A percentile compares a stretch with the other conserved stretches of the same genome.
Conservation (phyloP, 2,113 vertebrate genomes). For the Propithecus coquereli region DNA sequence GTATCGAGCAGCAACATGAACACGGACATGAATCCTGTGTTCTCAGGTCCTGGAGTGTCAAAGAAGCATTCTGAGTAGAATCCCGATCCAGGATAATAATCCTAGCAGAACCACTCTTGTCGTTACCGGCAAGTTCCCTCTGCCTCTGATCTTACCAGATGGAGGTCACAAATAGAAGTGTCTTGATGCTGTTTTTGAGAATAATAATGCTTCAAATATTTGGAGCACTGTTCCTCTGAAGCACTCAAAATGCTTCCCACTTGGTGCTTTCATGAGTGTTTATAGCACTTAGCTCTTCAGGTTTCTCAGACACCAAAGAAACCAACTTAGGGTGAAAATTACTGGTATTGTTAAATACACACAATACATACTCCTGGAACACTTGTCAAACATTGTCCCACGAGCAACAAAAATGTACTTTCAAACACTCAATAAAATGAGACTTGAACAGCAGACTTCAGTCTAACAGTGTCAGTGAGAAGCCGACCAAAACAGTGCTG, state of each 20-base stretch:
- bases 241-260: not conserved
- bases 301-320: slow-evolving; percentile 38
- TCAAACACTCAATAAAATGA: slow-evolving; percentile 20
- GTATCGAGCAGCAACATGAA: accelerated
- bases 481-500: not conserved
- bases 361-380: not conserved
- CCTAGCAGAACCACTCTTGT: not conserved
- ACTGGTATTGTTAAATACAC: not conserved
- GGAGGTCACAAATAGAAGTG: not conserved
- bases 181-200: not conserved
- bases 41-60: not conserved
- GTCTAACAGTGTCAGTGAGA: slow-evolving; percentile 22
- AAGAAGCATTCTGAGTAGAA: not conserved
- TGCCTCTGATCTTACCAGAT: not conserved
- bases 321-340: slow-evolving; percentile 39
- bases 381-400: slow-evolving; percentile 27
- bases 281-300: slow-evolving; percentile 33
- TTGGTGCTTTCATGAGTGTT: not conserved
- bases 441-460: slow-evolving; percentile 8
- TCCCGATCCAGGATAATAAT: not conserved
- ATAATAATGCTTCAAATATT: slow-evolving; percentile 26
- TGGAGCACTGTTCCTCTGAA: not conserved
- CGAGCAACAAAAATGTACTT: slow-evolving; percentile 32
- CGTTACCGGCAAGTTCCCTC: not conserved
- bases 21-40: accelerated